These are phyloP conservation scores for Drosophila macrospina DNA, from an alignment of 2,888 invertebrate genomes.

Conservation along the genomic window DNA sequence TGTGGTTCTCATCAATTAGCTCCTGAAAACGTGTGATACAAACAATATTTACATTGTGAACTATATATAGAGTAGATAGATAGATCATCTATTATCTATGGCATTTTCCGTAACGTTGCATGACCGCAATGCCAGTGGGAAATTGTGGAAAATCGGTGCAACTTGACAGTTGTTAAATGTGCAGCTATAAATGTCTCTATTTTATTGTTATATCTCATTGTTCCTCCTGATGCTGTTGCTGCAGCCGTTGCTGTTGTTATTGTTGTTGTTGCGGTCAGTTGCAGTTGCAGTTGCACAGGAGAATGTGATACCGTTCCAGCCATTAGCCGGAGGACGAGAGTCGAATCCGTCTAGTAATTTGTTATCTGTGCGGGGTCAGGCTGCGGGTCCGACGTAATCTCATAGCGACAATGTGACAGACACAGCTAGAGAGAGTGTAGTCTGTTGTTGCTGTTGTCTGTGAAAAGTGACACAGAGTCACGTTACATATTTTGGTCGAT, in stretches of 20 bases:
- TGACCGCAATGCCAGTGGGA: not conserved
- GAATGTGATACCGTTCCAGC: conserved; percentile 6
- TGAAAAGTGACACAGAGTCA: conserved; percentile 57
- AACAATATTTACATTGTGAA: conserved; percentile 1
- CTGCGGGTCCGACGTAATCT: conserved; percentile 30
- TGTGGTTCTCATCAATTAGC: not conserved
- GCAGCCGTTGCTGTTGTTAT: not conserved
- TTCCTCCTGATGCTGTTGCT: conserved; percentile 1
- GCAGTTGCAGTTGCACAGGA: not conserved
- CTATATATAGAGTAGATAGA: not conserved
- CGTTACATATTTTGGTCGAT: conserved; percentile 50
- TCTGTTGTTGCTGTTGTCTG: conserved; percentile 17
- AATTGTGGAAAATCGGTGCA: conserved; percentile 8
- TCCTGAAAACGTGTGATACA: not conserved
- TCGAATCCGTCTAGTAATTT: conserved; percentile 20
- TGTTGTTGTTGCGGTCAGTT: conserved; percentile 7
- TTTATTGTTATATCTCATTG: conserved; percentile 13
- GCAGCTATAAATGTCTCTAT: conserved; percentile 26
- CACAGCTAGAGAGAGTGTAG: conserved; percentile 1
- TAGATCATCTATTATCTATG: conserved; percentile 18
- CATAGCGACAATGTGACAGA: conserved; percentile 37
- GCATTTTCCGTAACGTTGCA: not conserved
- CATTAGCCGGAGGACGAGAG: conserved; percentile 16
- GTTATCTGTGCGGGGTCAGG: conserved; percentile 9
- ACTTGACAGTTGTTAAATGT: conserved; percentile 32